These are phyloP conservation scores for Stegostoma tigrinum DNA, from an alignment of 2,113 vertebrate species.

Conservation along the genomic window DNA sequence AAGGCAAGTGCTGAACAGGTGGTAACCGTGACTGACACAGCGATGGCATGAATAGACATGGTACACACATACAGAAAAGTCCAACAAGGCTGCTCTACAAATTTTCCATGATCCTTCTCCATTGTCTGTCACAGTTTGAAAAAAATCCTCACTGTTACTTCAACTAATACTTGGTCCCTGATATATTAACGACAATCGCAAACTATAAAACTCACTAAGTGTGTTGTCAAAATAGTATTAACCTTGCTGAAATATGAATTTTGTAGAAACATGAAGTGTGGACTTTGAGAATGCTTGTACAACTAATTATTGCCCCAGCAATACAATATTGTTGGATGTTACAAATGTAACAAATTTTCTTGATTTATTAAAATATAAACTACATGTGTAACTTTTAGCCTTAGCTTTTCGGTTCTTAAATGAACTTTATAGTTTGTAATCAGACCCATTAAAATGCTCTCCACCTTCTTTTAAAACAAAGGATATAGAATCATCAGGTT, in stretches of 20 bases:
- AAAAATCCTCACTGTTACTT: constrained; percentile 40
- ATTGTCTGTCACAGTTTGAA: constrained; percentile 58
- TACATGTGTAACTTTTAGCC: background rate
- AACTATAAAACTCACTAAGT: background rate
- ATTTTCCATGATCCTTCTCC: constrained; percentile 49
- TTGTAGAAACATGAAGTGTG: background rate
- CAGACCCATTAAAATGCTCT: background rate
- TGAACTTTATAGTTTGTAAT: background rate
- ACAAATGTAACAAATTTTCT: background rate
- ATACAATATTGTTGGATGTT: background rate
- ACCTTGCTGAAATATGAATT: background rate
- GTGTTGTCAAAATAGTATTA: background rate
- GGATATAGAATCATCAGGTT: background rate
- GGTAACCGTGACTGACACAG: constrained; percentile 68
- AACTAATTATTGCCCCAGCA: background rate
- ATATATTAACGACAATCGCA: background rate
- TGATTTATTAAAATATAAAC: background rate
- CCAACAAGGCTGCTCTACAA: constrained; percentile 54
- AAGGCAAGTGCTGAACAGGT: constrained; percentile 60
- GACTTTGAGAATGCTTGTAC: background rate
- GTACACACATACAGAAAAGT: constrained; percentile 54
- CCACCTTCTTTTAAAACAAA: background rate
- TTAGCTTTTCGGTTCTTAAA: background rate
- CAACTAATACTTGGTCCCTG: constrained; percentile 44
- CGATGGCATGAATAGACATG: constrained; percentile 58